Evolutionary conservation across 1,140 invertebrate species (phyloP).

Genomic region (Prorops nasuta): DNA sequence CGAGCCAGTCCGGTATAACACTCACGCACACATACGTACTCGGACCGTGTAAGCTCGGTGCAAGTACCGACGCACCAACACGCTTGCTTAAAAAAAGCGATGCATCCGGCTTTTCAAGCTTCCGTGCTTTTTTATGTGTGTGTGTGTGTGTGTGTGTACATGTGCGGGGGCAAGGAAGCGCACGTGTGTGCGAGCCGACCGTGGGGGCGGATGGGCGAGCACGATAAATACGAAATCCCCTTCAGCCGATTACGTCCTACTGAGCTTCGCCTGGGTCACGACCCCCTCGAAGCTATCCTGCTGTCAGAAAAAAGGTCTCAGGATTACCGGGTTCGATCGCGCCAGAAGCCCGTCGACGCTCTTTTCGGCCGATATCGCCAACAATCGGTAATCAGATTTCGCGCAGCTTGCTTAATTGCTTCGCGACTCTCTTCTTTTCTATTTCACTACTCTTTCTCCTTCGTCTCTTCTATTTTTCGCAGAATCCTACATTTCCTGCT

Average conservation of each 20-base stretch:
- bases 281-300: background rate
- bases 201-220: constrained; percentile 14
- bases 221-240: constrained; percentile 37
- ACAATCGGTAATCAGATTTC: background rate
- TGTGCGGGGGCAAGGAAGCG: background rate
- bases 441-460: too few relatives aligned
- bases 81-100: too few relatives aligned
- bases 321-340: background rate
- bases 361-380: background rate
- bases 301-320: background rate
- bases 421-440: background rate
- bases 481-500: too few relatives aligned
- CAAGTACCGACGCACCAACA: background rate
- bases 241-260: constrained; percentile 36
- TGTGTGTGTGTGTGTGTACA: background rate
- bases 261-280: constrained; percentile 30
- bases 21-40: background rate
- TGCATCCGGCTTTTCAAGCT: too few relatives aligned
- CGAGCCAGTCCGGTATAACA: too few relatives aligned
- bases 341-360: background rate
- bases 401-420: background rate
- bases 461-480: too few relatives aligned
- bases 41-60: constrained; percentile 6
- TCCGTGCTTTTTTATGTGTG: too few relatives aligned
- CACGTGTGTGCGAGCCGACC: too few relatives aligned